A percentile compares a stretch with the other conserved stretches of the same genome.
phyloP scores from a whole-genome alignment of 2,113 vertebrate species.

The Elaphurus davidianus region DNA sequence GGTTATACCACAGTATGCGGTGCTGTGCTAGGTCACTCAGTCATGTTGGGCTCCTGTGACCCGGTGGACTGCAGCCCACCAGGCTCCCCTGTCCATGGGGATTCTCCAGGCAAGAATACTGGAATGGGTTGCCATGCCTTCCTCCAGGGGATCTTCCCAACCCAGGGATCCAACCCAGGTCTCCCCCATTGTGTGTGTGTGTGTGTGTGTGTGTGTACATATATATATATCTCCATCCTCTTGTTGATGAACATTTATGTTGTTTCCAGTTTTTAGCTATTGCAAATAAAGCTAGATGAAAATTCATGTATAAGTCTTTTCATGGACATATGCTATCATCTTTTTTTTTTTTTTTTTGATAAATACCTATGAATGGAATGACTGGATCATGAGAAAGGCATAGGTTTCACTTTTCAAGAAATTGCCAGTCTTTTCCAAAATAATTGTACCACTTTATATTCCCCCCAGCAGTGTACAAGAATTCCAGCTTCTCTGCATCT shows the following conservation, averaged over 20 bases:
- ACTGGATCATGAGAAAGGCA: not conserved
- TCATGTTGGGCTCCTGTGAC: not conserved
- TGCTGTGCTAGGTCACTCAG: not conserved
- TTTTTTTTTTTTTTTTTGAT: not conserved
- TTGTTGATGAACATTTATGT: not conserved
- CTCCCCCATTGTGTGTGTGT: not conserved
- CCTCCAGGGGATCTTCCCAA: not conserved
- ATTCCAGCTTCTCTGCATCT: not conserved
- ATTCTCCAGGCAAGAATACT: not conserved
- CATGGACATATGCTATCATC: not conserved
- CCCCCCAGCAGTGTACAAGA: not conserved
- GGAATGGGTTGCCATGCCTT: not conserved
- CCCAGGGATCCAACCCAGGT: not conserved
- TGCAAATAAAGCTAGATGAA: not conserved
- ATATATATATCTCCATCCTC: not conserved
- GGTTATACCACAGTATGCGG: not conserved
- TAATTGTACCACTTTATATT: not conserved
- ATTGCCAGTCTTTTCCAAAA: not conserved
- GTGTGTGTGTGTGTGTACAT: not conserved
- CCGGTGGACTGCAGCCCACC: not conserved
- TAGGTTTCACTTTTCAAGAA: not conserved
- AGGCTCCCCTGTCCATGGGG: not conserved
- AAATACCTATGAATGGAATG: not conserved
- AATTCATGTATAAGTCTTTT: not conserved
- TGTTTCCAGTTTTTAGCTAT: not conserved